Conservation (phyloP, 2,888 invertebrate species). For the Zygogramma bicolorata region DNA sequence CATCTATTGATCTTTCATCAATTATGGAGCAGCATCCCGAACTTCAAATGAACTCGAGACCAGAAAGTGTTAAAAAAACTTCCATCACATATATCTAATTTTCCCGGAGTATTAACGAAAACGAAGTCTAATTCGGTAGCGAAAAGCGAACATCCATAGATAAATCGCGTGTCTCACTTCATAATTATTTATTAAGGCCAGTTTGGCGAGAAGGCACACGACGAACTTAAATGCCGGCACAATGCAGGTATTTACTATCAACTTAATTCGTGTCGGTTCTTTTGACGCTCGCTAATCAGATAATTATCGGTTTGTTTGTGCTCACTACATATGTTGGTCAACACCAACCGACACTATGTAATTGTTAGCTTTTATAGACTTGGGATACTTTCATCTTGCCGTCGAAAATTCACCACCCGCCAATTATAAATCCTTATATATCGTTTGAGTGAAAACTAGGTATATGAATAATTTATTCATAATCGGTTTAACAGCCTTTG, state of each 20-base stretch:
- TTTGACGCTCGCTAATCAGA: constrained; percentile 45
- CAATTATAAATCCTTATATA: background rate
- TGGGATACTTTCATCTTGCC: constrained; percentile 3
- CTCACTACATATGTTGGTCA: constrained; percentile 40
- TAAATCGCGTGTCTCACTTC: constrained; percentile 11
- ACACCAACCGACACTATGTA: constrained; percentile 24
- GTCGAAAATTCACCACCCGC: background rate
- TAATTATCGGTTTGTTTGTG: constrained; percentile 46
- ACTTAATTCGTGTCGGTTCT: constrained; percentile 36
- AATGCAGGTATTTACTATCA: constrained; percentile 10
- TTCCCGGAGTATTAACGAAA: background rate
- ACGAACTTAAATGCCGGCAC: constrained; percentile 3
- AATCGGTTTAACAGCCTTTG: background rate
- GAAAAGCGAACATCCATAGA: constrained; percentile 6
- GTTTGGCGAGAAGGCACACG: constrained; percentile 11
- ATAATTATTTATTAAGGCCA: constrained; percentile 5
- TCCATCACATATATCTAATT: constrained; percentile 2
- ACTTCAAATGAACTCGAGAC: background rate
- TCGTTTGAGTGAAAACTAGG: background rate
- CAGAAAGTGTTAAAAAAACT: background rate
- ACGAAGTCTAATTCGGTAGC: background rate
- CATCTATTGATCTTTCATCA: too few species aligned
- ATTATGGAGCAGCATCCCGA: too few species aligned
- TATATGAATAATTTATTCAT: background rate
- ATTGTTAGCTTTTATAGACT: constrained; percentile 3